A percentile compares a stretch with the other conserved stretches of the same genome.
phyloP scores from a whole-genome alignment of 2,113 vertebrate genomes.

The Peromyscus leucopus region DNA sequence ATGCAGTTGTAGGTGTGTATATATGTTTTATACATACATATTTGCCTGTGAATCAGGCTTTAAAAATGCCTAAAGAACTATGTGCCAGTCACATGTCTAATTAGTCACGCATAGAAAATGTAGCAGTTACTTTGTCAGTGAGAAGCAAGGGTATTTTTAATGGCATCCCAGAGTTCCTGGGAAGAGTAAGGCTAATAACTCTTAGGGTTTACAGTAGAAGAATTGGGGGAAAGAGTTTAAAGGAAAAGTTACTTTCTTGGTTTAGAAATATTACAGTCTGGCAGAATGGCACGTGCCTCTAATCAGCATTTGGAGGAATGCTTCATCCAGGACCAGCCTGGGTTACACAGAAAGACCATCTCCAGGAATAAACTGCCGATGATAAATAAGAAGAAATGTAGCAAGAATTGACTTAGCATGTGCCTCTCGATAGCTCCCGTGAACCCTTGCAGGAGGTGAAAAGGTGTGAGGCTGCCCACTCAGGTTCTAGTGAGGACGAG shows the following conservation, averaged over 20 bases:
- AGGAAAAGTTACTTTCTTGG: not conserved
- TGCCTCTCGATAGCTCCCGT: not conserved
- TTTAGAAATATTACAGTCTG: not conserved
- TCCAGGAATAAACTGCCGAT: not conserved
- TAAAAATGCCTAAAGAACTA: conserved; percentile 43
- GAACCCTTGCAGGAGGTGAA: not conserved
- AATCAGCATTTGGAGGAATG: not conserved
- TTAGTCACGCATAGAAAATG: conserved; percentile 25
- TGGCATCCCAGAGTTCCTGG: not conserved
- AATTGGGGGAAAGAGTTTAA: not conserved
- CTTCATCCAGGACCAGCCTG: not conserved
- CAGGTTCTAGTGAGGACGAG: not conserved
- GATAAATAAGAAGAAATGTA: not conserved
- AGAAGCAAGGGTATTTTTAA: conserved; percentile 27
- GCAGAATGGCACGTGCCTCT: too few relatives aligned
- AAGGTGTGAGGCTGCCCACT: not conserved
- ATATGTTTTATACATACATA: conserved; percentile 43
- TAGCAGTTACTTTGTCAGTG: conserved; percentile 43
- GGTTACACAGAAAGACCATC: not conserved
- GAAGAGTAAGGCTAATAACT: not conserved
- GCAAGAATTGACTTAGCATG: not conserved
- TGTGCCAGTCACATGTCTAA: conserved; percentile 60
- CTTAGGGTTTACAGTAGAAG: not conserved
- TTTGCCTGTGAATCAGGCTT: conserved; percentile 53
- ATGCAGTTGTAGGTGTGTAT: not conserved